Base-by-base conservation (phyloP, 2,888 invertebrate species). In the Lasioglossum zephyrum region DNA sequence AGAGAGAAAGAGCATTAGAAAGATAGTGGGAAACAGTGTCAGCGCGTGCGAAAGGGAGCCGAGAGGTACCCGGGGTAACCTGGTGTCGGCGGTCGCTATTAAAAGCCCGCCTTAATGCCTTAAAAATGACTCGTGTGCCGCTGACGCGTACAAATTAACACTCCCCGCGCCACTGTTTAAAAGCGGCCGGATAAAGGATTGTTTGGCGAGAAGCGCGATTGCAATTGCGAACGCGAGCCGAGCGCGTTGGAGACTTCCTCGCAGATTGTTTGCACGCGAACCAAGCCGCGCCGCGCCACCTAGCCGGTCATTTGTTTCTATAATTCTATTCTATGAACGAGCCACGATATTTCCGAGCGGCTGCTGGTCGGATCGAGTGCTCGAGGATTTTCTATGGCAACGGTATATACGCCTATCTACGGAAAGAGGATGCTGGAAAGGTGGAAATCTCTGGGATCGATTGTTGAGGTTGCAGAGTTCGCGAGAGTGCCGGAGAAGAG, bases 61-160 rank as follows among this genome's bases (percentile, higher is more conserved):
- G 41, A 11, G n/a, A 3, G 22, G 18, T 6, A 9, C 3, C 57
- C n/a, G 39, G 11, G n/a, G 22, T 63, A 66, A 39, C 66, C 11
- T 31, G 41, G 18, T 57, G 60, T 70, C 79, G 31, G 18, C 41
- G n/a, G 22, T 49, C 26, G 63, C 77, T 84, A 74, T 86, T 85
- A 85, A 77, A 84, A 41, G 79, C 31, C 26, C 53, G 31, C 53
- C 73, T 79, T 84, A 85, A 84, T 74, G 73, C 72, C 39, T 72
- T 78, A 84, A 83, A 84, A 84, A 84, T 84, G 77, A 44, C 63
- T 72, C 63, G 60, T 53, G 74, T 75, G 75, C 53, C 75, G 78
- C 31, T 83, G 84, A 78, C 84, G 57, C 44, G 70, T 41, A 84
- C 70, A 78, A 79, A 83, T 83, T 78, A 84, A 75, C 41, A 49